A percentile compares a stretch with the other conserved stretches of the same genome.
phyloP scores from a whole-genome alignment of 92 coral and sea anemone genomes.

The Epizoanthus illoricatus region DNA sequence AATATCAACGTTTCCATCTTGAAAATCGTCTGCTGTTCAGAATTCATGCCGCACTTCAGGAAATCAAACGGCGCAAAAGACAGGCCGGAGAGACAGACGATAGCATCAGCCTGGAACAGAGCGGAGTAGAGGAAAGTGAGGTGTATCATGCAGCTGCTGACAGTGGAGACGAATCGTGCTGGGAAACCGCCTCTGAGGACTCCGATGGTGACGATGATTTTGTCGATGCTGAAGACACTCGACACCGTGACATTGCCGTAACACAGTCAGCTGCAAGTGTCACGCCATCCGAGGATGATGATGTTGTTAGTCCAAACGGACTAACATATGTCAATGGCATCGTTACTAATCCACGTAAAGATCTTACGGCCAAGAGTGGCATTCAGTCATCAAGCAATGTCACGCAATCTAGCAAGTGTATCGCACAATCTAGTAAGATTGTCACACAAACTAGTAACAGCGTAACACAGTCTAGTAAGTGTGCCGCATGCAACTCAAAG shows the following conservation, averaged over 20 bases:
- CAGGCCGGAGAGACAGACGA: conserved; percentile 31
- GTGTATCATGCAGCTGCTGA: not conserved
- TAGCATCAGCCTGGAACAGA: conserved; percentile 13
- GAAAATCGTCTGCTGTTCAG: conserved; percentile 92
- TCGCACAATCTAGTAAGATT: not conserved
- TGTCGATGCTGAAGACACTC: conserved; percentile 26
- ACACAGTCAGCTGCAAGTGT: conserved; percentile 2
- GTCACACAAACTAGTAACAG: not conserved
- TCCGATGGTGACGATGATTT: conserved; percentile 20
- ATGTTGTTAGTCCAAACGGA: not conserved
- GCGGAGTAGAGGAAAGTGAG: not conserved
- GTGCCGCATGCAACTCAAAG: not conserved
- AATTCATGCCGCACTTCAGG: conserved; percentile 86
- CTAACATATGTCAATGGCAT: not conserved
- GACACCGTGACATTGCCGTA: not conserved
- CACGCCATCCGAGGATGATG: not conserved
- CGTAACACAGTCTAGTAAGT: not conserved
- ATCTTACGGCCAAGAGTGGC: not conserved
- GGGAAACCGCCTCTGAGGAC: conserved; percentile 38
- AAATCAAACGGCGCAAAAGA: conserved; percentile 65
- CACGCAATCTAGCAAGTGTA: not conserved
- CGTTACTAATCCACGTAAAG: not conserved
- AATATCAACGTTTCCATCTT: conserved; percentile 81
- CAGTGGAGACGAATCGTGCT: conserved; percentile 17
- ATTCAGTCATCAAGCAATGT: not conserved